Base-by-base conservation (phyloP, 2,113 vertebrate genomes). In the Gyps fulvus region DNA sequence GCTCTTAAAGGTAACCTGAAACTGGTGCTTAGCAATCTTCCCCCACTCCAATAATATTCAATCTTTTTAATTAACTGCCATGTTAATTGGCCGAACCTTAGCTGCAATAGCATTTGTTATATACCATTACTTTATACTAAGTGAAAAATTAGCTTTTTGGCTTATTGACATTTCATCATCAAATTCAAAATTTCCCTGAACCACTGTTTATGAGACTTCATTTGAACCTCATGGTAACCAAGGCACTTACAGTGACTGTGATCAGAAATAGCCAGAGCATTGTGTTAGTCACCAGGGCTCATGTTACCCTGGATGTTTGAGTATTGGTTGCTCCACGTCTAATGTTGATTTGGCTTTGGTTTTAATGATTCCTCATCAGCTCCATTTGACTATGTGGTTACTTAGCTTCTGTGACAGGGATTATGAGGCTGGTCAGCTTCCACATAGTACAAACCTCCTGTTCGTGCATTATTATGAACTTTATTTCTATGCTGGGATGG, bases 41-140 rank as follows among this genome's bases (percentile, higher is more conserved):
- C 14, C 11, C 26, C 2, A 20, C 38, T 84, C 12, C 16, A 42
- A 26, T 47, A 87, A 50, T 45, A 83, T n/a, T 91, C 18, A 58
- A 38, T 93, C 61, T 71, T 93, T 90, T 85, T 79, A 71, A 90
- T 79, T 61, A 87, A 63, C 78, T 87, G 52, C n/a, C 49, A 18
- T 38, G 13, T 50, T 93, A 87, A 79, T 71, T 90, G 78, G 19
- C 47, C 76, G 32, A 91, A 72, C 3, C 17, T 90, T 88, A 69
- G 7, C 20, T 85, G 55, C 4, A 90, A 55, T n/a, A 58, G 0
- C 15, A 29, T 84, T 84, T 89, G 45, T 61, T 80, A 63, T 52
- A 52, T 38, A 27, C 9, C 34, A 10, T 80, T n/a, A 34, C 17
- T 90, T 90, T 32, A 43, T 34, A 80, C 1, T 9, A 50, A 83